These are phyloP conservation scores for Struthidea cinerea DNA, from an alignment of 2,113 vertebrate genomes.

Conservation along the genomic window DNA sequence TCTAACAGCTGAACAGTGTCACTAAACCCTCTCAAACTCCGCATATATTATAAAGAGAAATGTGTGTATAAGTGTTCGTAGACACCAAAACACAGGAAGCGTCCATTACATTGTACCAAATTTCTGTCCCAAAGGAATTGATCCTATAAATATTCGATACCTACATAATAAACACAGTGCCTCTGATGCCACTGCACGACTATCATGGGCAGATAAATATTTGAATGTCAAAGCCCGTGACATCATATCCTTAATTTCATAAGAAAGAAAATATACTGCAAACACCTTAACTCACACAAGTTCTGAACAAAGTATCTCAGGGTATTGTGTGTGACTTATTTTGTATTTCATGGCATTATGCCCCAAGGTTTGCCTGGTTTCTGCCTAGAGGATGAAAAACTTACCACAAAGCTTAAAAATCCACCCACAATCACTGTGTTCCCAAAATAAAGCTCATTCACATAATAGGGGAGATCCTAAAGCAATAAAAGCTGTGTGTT, in stretches of 20 bases:
- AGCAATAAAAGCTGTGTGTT: neutral
- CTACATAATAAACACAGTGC: neutral
- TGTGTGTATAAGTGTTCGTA: fast-evolving
- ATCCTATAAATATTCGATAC: neutral
- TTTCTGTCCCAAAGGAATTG: neutral
- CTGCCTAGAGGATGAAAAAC: neutral
- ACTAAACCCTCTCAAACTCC: neutral
- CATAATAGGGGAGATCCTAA: neutral
- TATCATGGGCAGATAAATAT: neutral
- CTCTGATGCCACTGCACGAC: neutral
- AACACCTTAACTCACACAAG: neutral
- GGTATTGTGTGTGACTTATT: neutral
- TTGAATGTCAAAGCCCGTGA: neutral
- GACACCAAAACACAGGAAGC: neutral
- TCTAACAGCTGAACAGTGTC: neutral
- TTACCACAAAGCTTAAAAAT: neutral
- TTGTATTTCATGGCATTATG: neutral
- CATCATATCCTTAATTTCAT: fast-evolving
- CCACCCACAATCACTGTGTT: neutral
- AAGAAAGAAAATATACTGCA: neutral
- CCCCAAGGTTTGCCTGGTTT: neutral
- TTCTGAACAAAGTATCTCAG: neutral
- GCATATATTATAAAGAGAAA: neutral
- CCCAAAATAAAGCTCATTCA: neutral
- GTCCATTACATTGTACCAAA: neutral